These are phyloP conservation scores for Parapristionchus giblindavisi DNA, from an alignment of 2,888 invertebrate genomes.

Conservation along the genomic window DNA sequence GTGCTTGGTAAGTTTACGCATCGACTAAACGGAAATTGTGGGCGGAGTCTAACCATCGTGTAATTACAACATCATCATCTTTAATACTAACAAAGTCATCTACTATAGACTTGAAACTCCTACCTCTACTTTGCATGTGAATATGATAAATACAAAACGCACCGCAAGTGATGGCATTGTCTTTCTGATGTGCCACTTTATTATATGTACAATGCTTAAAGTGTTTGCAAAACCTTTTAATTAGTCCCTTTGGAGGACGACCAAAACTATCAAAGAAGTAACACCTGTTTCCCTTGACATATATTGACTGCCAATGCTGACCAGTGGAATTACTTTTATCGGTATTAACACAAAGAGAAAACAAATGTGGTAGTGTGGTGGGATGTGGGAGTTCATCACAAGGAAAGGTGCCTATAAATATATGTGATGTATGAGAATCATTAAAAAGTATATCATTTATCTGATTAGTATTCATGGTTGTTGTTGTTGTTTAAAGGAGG, in stretches of 20 bases:
- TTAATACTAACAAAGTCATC: not conserved
- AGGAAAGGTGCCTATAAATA: not conserved
- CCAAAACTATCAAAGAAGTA: constrained; percentile 1
- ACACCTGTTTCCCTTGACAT: not conserved
- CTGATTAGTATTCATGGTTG: not conserved
- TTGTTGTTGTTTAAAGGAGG: too few relatives aligned
- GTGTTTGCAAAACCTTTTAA: not conserved
- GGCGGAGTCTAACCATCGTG: not conserved
- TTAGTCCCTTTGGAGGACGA: not conserved
- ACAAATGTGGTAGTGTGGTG: not conserved
- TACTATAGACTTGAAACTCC: not conserved
- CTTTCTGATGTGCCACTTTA: too few relatives aligned
- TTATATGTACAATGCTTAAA: not conserved
- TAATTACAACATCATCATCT: not conserved
- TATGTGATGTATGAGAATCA: not conserved
- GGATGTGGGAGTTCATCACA: constrained; percentile 16
- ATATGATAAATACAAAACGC: not conserved
- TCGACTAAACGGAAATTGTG: not conserved
- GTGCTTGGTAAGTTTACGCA: not conserved
- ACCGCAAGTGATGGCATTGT: constrained; percentile 13
- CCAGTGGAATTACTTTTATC: not conserved
- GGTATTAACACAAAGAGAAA: constrained; percentile 6
- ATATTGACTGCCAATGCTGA: not conserved
- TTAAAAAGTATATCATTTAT: not conserved
- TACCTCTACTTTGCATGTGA: constrained; percentile 9